Evolutionary conservation across 1,140 invertebrate genomes (phyloP).

Genomic region (Lepidostoma basale): DNA sequence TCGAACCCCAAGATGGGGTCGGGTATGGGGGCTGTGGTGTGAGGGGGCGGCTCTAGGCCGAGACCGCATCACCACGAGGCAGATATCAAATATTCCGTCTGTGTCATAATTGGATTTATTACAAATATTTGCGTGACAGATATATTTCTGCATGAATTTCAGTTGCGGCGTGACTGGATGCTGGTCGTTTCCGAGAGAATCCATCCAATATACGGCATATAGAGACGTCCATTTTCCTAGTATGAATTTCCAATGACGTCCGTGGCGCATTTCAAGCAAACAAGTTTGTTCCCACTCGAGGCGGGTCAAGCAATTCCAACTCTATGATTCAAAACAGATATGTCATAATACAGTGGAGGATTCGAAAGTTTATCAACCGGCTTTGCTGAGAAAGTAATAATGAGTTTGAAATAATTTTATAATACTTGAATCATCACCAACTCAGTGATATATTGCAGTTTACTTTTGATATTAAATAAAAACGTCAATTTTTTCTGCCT

Average conservation of each 20-base stretch:
- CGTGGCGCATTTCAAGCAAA: neutral
- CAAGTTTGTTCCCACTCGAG: neutral
- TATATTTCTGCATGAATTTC: conserved; percentile 39
- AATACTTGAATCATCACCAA: too few relatives aligned
- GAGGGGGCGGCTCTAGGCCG: too few relatives aligned
- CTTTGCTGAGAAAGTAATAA: too few relatives aligned
- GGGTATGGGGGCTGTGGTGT: too few relatives aligned
- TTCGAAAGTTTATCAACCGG: too few relatives aligned
- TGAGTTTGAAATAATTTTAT: too few relatives aligned
- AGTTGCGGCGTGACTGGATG: neutral
- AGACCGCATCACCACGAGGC: conserved; percentile 15
- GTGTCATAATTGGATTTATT: conserved; percentile 39
- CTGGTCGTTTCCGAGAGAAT: neutral
- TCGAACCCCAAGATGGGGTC: too few relatives aligned
- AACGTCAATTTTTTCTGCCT: too few relatives aligned
- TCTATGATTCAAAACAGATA: too few relatives aligned
- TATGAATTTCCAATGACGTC: conserved; percentile 6
- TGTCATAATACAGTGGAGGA: too few relatives aligned
- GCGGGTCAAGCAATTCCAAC: neutral
- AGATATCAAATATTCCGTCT: conserved; percentile 36
- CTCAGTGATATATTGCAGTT: too few relatives aligned
- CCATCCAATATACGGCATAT: neutral
- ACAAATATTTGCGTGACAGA: conserved; percentile 38
- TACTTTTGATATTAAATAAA: too few relatives aligned
- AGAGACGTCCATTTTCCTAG: neutral